Evolutionary conservation across 2,113 vertebrate genomes (phyloP).

Genomic region (Brachionichthys hirsutus): DNA sequence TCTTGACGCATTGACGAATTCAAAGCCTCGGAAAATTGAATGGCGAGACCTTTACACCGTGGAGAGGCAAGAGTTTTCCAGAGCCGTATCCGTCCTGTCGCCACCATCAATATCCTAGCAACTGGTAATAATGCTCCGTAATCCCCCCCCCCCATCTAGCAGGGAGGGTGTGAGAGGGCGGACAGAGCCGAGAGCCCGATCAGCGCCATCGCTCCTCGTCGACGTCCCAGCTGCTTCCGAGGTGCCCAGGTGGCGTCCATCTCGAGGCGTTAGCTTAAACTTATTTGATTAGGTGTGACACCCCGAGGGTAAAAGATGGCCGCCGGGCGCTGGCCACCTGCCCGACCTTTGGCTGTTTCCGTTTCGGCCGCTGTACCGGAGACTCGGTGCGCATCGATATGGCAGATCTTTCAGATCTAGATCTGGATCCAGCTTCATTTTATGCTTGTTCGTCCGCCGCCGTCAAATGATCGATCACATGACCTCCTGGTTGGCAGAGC

Average conservation of each 20-base stretch:
- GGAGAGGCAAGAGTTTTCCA: constrained; percentile 7
- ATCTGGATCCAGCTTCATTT: too few species aligned
- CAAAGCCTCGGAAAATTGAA: constrained; percentile 23
- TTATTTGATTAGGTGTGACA: constrained; percentile 51
- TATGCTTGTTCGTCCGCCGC: too few species aligned
- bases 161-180: constrained; percentile 17
- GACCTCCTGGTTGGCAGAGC: too few species aligned
- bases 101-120: constrained; percentile 60
- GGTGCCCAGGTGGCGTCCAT: constrained; percentile 34
- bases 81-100: constrained; percentile 32
- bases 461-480: too few species aligned
- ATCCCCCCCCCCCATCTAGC: constrained; percentile 59
- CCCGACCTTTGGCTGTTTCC: constrained; percentile 20
- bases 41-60: constrained; percentile 34
- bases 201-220: constrained; percentile 41
- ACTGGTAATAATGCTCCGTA: constrained; percentile 48
- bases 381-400: too few species aligned
- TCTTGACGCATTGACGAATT: background rate
- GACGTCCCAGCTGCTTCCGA: constrained; percentile 35
- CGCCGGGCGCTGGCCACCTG: constrained; percentile 37
- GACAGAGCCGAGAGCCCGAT: constrained; percentile 20
- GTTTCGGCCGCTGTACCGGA: background rate
- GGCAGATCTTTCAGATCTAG: too few species aligned
- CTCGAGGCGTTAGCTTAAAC: constrained; percentile 23
- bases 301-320: constrained; percentile 20